A percentile compares a stretch with the other conserved stretches of the same genome.
phyloP scores from a whole-genome alignment of 53 echinoderm and acorn worm genomes.

The Luidia sarsii region DNA sequence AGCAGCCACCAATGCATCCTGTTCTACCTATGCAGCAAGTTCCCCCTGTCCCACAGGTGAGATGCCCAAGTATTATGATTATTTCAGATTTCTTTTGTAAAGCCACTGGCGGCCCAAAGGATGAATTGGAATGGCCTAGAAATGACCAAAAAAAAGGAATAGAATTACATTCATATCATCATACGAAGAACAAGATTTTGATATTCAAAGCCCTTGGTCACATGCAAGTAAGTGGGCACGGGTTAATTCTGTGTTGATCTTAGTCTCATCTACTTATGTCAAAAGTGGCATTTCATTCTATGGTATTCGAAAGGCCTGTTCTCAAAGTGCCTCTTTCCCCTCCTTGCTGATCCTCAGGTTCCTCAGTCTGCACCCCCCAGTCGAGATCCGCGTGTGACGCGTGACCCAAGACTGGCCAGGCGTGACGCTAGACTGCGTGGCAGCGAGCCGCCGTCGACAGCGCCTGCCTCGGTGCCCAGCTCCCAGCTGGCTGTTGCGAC shows the following conservation, averaged over 20 bases:
- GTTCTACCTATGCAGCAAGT: slow-evolving; percentile 30
- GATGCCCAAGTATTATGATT: neutral
- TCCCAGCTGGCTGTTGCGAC: slow-evolving; percentile 13
- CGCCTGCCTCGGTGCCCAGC: neutral
- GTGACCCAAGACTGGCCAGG: slow-evolving; percentile 69
- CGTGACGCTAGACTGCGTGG: slow-evolving; percentile 79
- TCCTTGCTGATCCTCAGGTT: neutral
- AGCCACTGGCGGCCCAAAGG: too few relatives aligned
- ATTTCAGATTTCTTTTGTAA: too few relatives aligned
- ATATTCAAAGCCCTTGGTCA: too few relatives aligned
- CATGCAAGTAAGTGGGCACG: too few relatives aligned
- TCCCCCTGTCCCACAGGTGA: slow-evolving; percentile 35
- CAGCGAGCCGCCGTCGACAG: neutral
- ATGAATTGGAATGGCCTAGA: too few relatives aligned
- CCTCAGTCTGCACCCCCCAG: slow-evolving; percentile 6
- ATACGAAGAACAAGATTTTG: too few relatives aligned
- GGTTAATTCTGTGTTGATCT: too few relatives aligned
- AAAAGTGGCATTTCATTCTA: neutral
- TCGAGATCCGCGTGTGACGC: slow-evolving; percentile 42
- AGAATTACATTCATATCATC: too few relatives aligned
- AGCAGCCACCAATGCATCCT: slow-evolving; percentile 34
- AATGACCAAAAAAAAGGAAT: too few relatives aligned
- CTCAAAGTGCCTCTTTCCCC: neutral
- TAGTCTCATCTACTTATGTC: too few relatives aligned
- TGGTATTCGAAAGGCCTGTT: neutral